A percentile compares a stretch with the other conserved stretches of the same genome.
These are phyloP conservation scores for Dynastes maya DNA, from an alignment of 2,888 invertebrate species.

Conservation along the genomic window DNA sequence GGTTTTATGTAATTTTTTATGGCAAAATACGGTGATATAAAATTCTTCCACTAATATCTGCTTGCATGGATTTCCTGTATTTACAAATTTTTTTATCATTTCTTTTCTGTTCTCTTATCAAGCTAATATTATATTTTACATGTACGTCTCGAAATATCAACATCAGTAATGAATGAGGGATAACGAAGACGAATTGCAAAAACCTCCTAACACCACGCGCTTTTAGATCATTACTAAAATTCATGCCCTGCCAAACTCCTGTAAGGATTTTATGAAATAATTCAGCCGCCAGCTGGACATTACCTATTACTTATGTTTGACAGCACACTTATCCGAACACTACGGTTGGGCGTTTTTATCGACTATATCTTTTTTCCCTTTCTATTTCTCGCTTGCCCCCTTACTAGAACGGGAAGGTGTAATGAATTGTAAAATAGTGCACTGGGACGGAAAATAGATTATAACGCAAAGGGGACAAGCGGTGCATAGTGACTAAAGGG, in stretches of 20 bases:
- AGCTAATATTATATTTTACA: background rate
- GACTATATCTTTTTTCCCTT: conserved; percentile 15
- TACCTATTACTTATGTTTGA: conserved; percentile 29
- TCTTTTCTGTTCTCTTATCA: background rate
- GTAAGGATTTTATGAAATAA: conserved; percentile 36
- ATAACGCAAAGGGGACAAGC: conserved; percentile 6
- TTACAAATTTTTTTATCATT: background rate
- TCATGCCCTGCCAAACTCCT: conserved; percentile 26
- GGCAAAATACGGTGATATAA: background rate
- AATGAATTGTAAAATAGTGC: background rate
- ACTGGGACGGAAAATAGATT: conserved; percentile 25
- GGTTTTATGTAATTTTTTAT: too few species aligned
- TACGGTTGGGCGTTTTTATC: conserved; percentile 19
- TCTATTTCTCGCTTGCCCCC: background rate
- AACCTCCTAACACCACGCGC: conserved; percentile 6
- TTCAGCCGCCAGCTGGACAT: conserved; percentile 27
- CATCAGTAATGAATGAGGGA: background rate
- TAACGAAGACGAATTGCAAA: background rate
- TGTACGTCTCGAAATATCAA: background rate
- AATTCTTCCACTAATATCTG: background rate
- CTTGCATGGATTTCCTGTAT: background rate
- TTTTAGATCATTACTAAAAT: conserved; percentile 40
- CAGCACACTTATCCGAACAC: conserved; percentile 2
- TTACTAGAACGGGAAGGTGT: background rate
- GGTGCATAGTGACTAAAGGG: too few species aligned